Conservation (phyloP, 1,140 invertebrate species). For the Bombus polaris region DNA sequence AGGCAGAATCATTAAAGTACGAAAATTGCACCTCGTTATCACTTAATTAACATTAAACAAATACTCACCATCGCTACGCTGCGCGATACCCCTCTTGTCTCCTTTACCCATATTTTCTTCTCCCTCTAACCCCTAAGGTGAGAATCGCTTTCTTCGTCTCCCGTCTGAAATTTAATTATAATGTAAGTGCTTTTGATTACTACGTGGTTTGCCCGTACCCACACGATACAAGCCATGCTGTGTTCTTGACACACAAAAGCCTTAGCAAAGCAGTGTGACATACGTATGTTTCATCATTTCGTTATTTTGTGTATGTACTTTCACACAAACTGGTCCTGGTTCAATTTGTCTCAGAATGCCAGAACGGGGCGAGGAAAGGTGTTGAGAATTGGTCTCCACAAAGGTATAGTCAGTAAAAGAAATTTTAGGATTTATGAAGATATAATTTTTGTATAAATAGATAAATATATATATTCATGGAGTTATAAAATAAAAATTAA, state of each 20-base stretch:
- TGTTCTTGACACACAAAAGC: no score
- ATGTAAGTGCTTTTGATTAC: constrained; percentile 46
- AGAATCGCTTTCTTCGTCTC: constrained; percentile 69
- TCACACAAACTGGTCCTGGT: neutral
- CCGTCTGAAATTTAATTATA: constrained; percentile 73
- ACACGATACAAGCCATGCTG: no score
- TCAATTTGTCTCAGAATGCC: constrained; percentile 9
- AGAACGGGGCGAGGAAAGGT: accelerated
- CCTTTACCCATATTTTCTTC: constrained; percentile 81
- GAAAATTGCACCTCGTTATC: neutral
- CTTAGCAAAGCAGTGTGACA: neutral
- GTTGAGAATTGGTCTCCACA: neutral
- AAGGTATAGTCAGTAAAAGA: neutral
- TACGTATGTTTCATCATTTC: neutral
- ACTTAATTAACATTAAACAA: constrained; percentile 32
- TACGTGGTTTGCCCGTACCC: neutral
- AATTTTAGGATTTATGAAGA: neutral
- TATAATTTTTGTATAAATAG: no score
- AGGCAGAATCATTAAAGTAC: neutral
- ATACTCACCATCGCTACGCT: constrained; percentile 81
- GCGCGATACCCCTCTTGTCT: constrained; percentile 79
- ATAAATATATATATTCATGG: no score
- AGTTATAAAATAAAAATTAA: no score
- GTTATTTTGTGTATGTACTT: neutral
- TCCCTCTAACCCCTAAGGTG: constrained; percentile 65